Evolutionary conservation across 2,797 vertebrate genomes (phyloP).

Genomic region (Lates japonicus): DNA sequence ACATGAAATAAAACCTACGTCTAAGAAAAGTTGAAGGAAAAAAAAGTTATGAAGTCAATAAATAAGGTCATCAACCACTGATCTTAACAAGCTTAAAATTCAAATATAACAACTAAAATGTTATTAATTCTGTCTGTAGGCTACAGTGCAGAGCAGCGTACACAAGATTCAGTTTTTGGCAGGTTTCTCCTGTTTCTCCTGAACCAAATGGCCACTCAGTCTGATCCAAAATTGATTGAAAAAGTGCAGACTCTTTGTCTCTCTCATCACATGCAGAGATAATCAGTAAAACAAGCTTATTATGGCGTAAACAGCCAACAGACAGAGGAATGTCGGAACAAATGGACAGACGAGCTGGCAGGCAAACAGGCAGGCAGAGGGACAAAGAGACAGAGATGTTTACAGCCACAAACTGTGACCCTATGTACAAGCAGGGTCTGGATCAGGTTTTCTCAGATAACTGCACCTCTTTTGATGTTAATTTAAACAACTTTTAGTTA

Average conservation of each 20-base stretch:
- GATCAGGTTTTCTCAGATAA: neutral
- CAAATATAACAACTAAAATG: neutral
- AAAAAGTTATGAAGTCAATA: neutral
- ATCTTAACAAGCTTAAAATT: neutral
- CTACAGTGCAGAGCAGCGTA: neutral
- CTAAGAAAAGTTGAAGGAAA: too few relatives aligned
- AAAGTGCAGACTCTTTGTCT: conserved; percentile 61
- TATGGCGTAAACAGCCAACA: conserved; percentile 33
- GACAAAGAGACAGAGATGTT: conserved; percentile 40
- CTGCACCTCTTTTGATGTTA: neutral
- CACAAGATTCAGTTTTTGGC: conserved; percentile 17
- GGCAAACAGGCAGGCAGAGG: neutral
- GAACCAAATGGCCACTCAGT: conserved; percentile 40
- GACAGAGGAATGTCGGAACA: conserved; percentile 40
- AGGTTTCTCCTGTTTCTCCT: neutral
- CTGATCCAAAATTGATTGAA: conserved; percentile 63
- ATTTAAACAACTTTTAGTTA: neutral
- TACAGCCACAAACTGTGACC: neutral
- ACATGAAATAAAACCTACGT: neutral
- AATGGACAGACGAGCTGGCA: conserved; percentile 28
- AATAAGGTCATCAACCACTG: neutral
- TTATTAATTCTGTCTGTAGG: neutral
- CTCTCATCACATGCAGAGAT: conserved; percentile 58
- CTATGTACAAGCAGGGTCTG: neutral
- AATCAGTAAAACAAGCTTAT: conserved; percentile 51